Conservation (phyloP, 2,113 vertebrate species). For the Myocastor coypus region DNA sequence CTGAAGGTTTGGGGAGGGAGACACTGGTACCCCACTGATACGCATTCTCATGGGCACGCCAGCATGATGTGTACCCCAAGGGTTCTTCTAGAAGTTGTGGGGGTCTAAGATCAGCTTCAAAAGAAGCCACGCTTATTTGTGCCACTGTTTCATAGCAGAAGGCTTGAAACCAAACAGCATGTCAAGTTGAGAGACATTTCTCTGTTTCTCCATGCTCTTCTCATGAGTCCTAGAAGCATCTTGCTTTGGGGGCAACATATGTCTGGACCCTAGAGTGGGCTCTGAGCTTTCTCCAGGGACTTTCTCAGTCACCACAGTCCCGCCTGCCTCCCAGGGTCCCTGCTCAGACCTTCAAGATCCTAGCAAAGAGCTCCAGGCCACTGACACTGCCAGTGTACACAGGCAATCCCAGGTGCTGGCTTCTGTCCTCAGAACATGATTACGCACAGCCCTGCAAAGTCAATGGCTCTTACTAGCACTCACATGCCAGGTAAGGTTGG, state of each 20-base stretch:
- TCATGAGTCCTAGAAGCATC: background rate
- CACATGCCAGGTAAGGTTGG: background rate
- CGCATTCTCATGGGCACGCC: background rate
- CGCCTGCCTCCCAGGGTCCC: background rate
- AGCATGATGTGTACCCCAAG: background rate
- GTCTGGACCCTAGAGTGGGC: background rate
- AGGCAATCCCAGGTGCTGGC: background rate
- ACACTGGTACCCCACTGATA: background rate
- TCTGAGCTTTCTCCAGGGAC: background rate
- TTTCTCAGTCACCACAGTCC: background rate
- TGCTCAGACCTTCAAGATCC: background rate
- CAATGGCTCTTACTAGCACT: background rate
- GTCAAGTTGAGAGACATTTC: background rate
- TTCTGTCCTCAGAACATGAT: constrained; percentile 20
- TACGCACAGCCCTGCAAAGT: background rate
- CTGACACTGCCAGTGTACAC: background rate
- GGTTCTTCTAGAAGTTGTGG: background rate
- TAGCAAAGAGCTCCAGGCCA: background rate
- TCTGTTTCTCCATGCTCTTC: background rate
- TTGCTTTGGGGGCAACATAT: background rate
- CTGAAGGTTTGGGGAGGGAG: background rate
- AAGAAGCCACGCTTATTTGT: background rate
- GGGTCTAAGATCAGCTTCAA: background rate
- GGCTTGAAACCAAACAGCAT: background rate
- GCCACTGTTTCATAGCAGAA: background rate